Base-by-base conservation (phyloP, 2,888 invertebrate genomes). In the Nomada fabriciana region DNA sequence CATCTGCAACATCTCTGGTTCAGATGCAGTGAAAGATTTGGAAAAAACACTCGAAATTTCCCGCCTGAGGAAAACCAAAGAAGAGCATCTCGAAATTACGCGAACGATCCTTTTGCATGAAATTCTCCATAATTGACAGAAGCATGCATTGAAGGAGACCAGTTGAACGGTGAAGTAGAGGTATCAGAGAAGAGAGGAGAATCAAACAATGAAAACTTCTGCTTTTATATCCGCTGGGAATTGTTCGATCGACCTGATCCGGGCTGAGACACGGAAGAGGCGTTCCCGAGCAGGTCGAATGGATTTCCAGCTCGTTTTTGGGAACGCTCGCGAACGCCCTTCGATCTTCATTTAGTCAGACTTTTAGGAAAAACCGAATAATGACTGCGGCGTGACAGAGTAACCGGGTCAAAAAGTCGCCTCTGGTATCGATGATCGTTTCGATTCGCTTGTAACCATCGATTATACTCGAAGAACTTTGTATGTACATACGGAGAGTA, bases 281-380 rank as follows among this genome's bases (percentile, higher is more conserved):
- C 80, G 80, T 73, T 80, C 68, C 80, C 29, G n/a, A 47, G 50
- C 50, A 63, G 47, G 61, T 61, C 63, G 65, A 73, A 73, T 67
- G 36, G 75, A 76, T 76, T 67, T 64, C 71, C 71, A n/a, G 50
- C 63, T n/a, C 42, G 57, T 67, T 55, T 55, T 55, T 18, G 52
- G 25, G 60, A 60, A 71, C 55, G 53, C 36, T 53, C 42, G 20
- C 43, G 25, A 57, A 23, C 73, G 29, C 13, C 25, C 47, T 69
- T 82, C 74, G 55, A 82, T 80, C 81, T 80, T 73, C 80, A 55
- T 82, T 70, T 70, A 43, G 23, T 10, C 3, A 11, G 59, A 43
- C 42, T 64, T 50, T 13, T 57, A 78, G 53, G 70, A 65, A 63
- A 74, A 75, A 47, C 23, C 47, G 70, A 29, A 42, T 57, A 68